Conservation (phyloP, 2,113 vertebrate species). For the Orthonyx spaldingii region DNA sequence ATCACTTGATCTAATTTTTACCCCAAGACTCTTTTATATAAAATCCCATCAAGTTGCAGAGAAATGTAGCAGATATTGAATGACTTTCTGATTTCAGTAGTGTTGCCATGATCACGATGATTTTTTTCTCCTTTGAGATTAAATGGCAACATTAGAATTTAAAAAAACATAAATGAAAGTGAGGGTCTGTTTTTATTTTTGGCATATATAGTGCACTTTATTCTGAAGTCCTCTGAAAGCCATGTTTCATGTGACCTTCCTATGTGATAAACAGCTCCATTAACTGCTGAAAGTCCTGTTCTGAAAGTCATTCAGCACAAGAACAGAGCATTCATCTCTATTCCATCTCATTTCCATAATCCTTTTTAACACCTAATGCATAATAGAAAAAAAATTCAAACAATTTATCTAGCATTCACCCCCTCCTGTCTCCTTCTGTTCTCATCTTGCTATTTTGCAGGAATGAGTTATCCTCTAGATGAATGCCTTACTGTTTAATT, state of each 20-base stretch:
- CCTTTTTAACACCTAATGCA: background rate
- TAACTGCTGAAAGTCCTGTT: background rate
- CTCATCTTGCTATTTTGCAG: background rate
- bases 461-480: background rate
- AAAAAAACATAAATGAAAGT: background rate
- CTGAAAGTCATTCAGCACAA: background rate
- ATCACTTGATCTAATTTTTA: background rate
- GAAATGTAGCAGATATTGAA: background rate
- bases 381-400: background rate
- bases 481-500: constrained; percentile 26
- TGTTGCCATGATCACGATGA: background rate
- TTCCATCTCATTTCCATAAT: constrained; percentile 38
- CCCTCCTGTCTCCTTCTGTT: background rate
- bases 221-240: background rate
- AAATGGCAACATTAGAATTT: background rate
- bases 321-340: background rate
- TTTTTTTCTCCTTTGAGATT: background rate
- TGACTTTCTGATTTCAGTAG: background rate
- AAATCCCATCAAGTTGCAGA: background rate
- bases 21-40: background rate
- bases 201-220: background rate
- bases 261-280: constrained; percentile 36
- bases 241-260: background rate
- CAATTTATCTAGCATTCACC: background rate
- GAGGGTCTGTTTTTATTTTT: background rate